Evolutionary conservation across 2,113 vertebrate genomes (phyloP).

Genomic region (Mugil cephalus): DNA sequence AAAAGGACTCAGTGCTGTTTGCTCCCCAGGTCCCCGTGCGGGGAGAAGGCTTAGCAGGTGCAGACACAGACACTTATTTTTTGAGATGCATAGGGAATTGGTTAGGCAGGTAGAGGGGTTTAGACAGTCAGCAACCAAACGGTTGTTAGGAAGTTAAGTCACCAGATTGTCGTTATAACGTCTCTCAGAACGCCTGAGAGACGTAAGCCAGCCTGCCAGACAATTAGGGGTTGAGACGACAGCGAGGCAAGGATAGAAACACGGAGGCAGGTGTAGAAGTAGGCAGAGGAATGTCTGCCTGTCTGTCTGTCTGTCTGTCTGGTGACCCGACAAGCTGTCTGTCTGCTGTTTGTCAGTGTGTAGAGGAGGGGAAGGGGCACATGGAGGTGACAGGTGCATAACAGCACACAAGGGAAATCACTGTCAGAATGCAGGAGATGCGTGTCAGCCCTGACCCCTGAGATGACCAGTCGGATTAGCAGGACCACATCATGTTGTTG

Average conservation of each 20-base stretch:
- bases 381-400: conserved; percentile 56
- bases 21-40: conserved; percentile 42
- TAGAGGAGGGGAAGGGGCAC: neutral
- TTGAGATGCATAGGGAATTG: conserved; percentile 20
- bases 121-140: conserved; percentile 30
- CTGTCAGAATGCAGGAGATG: conserved; percentile 67
- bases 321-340: conserved; percentile 38
- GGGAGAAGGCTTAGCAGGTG: conserved; percentile 39
- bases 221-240: conserved; percentile 37
- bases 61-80: conserved; percentile 32
- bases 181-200: conserved; percentile 12
- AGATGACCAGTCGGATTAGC: conserved; percentile 73
- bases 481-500: conserved; percentile 35
- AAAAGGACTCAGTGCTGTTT: conserved; percentile 47
- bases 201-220: conserved; percentile 8
- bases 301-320: conserved; percentile 15
- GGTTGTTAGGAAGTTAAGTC: conserved; percentile 30
- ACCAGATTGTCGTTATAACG: conserved; percentile 20
- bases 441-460: conserved; percentile 65
- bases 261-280: conserved; percentile 36
- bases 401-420: conserved; percentile 72
- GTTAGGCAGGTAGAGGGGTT: conserved; percentile 15
- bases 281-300: conserved; percentile 21
- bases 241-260: conserved; percentile 3
- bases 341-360: conserved; percentile 31